phyloP scores from a whole-genome alignment of 2,113 vertebrate genomes.

The Marcusenius ussheri region DNA sequence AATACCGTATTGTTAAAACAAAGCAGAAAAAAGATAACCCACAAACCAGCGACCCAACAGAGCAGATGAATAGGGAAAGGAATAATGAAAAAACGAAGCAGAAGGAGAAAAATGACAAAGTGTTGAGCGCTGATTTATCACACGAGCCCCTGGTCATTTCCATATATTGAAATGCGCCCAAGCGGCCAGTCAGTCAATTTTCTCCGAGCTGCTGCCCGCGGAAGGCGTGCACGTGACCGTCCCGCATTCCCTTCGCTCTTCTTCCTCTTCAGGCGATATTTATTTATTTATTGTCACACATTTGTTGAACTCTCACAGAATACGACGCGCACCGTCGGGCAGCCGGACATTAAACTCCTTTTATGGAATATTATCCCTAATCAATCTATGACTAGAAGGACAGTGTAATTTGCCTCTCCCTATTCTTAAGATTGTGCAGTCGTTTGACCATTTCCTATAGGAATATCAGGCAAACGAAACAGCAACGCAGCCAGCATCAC shows the following conservation, averaged over 20 bases:
- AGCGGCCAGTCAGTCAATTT: conserved; percentile 71
- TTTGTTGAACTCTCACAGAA: conserved; percentile 9
- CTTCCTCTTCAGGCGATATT: conserved; percentile 15
- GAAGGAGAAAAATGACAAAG: conserved; percentile 53
- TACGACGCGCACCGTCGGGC: neutral
- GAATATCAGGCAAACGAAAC: neutral
- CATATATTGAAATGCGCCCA: conserved; percentile 75
- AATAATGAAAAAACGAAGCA: conserved; percentile 53
- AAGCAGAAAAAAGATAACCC: neutral
- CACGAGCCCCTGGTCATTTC: conserved; percentile 70
- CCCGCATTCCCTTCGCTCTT: conserved; percentile 33
- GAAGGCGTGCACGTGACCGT: conserved; percentile 58
- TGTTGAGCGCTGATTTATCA: conserved; percentile 71
- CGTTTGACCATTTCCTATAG: neutral
- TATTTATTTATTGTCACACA: conserved; percentile 1
- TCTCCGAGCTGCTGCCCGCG: conserved; percentile 57
- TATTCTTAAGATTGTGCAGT: conserved; percentile 33
- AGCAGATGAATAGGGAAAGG: conserved; percentile 41
- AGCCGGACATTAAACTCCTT: neutral
- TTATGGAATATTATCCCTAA: conserved; percentile 57
- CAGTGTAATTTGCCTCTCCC: conserved; percentile 31
- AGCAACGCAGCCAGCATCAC: neutral
- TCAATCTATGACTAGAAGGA: conserved; percentile 73
- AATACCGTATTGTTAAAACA: neutral
- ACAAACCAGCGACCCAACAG: conserved; percentile 30